Percentiles rank a stretch among this genome's conserved stretches.
These are phyloP conservation scores for Dermolepida albohirtum DNA, from an alignment of 2,888 invertebrate genomes.

Conservation along the genomic window DNA sequence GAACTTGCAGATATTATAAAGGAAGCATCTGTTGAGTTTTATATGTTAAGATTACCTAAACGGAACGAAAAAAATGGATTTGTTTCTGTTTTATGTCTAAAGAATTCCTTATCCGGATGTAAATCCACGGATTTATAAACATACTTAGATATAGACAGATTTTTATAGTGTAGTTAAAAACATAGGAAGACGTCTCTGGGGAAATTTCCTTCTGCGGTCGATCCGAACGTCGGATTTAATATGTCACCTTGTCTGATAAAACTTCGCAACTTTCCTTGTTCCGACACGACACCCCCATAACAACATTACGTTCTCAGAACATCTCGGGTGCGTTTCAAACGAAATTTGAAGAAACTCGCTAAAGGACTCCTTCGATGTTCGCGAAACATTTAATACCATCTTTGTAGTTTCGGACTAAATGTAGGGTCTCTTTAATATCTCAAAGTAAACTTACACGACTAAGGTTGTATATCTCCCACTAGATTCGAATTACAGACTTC, in stretches of 20 bases:
- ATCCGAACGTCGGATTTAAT: constrained; percentile 56
- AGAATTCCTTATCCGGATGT: constrained; percentile 45
- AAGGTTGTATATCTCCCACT: not conserved
- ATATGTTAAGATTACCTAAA: constrained; percentile 32
- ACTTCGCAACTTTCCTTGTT: constrained; percentile 44
- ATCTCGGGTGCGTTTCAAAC: constrained; percentile 37
- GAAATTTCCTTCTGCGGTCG: constrained; percentile 55
- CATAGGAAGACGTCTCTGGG: constrained; percentile 49
- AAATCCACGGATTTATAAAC: constrained; percentile 50
- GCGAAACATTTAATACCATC: constrained; percentile 31
- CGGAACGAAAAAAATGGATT: constrained; percentile 41
- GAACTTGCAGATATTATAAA: constrained; percentile 23
- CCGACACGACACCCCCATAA: constrained; percentile 43
- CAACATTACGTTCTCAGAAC: constrained; percentile 42
- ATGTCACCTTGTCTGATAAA: constrained; percentile 54
- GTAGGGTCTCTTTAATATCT: constrained; percentile 4
- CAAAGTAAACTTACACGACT: constrained; percentile 6
- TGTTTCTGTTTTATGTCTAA: constrained; percentile 45
- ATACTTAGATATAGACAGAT: constrained; percentile 49
- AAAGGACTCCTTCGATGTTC: constrained; percentile 20
- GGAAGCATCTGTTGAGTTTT: constrained; percentile 39
- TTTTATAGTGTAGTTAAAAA: constrained; percentile 51
- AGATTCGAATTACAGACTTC: not conserved
- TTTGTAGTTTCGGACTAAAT: not conserved
- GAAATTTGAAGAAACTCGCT: constrained; percentile 30